phyloP scores from a whole-genome alignment of 2,797 vertebrate genomes.

The Ciconia nigra region DNA sequence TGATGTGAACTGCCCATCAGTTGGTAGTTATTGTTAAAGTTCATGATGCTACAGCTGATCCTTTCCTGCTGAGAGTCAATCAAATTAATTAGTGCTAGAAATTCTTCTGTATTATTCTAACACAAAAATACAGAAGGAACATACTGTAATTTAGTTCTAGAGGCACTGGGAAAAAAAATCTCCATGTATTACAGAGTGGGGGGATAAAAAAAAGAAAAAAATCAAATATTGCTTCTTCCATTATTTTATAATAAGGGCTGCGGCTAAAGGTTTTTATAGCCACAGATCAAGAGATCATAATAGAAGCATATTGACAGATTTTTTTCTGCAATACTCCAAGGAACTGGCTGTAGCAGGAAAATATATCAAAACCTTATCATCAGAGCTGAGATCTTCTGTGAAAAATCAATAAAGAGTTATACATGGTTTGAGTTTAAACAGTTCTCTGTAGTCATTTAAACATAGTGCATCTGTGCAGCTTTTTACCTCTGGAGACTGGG shows the following conservation, averaged over 20 bases:
- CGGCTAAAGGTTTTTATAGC: slow-evolving; percentile 93
- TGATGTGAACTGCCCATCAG: slow-evolving; percentile 89
- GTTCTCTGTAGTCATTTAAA: slow-evolving; percentile 99
- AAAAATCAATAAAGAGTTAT: slow-evolving; percentile 99
- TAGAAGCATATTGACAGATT: slow-evolving; percentile 99
- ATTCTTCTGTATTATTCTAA: slow-evolving; percentile 82
- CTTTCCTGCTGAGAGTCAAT: slow-evolving; percentile 87
- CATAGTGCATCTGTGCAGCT: slow-evolving; percentile 89
- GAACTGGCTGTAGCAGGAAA: slow-evolving; percentile 91
- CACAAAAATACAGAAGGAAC: slow-evolving; percentile 68
- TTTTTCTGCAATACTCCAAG: slow-evolving; percentile 90
- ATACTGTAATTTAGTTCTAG: slow-evolving; percentile 75
- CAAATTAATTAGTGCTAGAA: slow-evolving; percentile 90
- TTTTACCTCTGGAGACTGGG: slow-evolving; percentile 83
- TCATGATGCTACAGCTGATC: slow-evolving; percentile 85
- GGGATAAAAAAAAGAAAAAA: slow-evolving; percentile 24
- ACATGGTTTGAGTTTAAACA: slow-evolving; percentile 99
- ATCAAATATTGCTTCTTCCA: slow-evolving; percentile 83
- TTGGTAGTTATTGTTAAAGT: slow-evolving; percentile 88
- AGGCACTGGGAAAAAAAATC: slow-evolving; percentile 63
- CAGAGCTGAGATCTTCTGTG: slow-evolving; percentile 95
- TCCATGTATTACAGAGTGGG: slow-evolving; percentile 70
- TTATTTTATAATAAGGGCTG: slow-evolving; percentile 96
- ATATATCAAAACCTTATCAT: slow-evolving; percentile 99
- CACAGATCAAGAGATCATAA: slow-evolving; percentile 99